Evolutionary conservation across 2,888 invertebrate genomes (phyloP).

Genomic region (Liodrosophila aerea): DNA sequence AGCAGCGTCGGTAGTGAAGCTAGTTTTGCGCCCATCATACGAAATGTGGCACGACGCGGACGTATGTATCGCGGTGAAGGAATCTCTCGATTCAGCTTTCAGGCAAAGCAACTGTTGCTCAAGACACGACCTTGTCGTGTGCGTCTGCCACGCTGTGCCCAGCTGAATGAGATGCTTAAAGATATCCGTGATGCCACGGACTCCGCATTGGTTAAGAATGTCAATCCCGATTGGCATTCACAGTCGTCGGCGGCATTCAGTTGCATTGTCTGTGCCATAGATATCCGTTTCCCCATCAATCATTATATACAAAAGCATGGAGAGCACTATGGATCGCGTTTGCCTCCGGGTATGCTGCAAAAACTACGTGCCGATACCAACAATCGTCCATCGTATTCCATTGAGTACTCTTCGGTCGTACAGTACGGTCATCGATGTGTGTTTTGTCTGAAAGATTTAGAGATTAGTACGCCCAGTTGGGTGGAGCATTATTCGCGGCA

Average conservation of each 20-base stretch:
- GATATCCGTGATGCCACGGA: no score
- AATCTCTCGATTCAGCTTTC: conserved; percentile 14
- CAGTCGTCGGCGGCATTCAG: conserved; percentile 56
- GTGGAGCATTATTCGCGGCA: conserved; percentile 89
- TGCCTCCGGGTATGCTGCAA: conserved; percentile 65
- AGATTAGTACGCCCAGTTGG: conserved; percentile 58
- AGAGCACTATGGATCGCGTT: conserved; percentile 74
- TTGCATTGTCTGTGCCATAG: conserved; percentile 71
- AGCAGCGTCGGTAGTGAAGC: conserved; percentile 32
- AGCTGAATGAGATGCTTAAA: not conserved
- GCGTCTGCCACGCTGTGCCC: not conserved
- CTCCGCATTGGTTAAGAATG: conserved; percentile 51
- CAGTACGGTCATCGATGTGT: conserved; percentile 67
- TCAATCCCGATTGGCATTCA: conserved; percentile 73
- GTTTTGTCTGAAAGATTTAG: conserved; percentile 71
- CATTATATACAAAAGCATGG: conserved; percentile 74
- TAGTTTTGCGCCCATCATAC: conserved; percentile 14
- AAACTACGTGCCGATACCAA: conserved; percentile 49
- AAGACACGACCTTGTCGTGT: conserved; percentile 1
- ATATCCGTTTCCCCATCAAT: not conserved
- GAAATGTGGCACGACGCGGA: conserved; percentile 52
- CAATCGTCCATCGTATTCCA: conserved; percentile 33
- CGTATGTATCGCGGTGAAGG: conserved; percentile 4
- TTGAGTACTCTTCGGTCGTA: not conserved
- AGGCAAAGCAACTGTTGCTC: not conserved